Evolutionary conservation across 2,113 vertebrate species (phyloP), one percentile per base, ranked within the genome.

Genomic region (Pseudorhombus dupliciocellatus): DNA sequence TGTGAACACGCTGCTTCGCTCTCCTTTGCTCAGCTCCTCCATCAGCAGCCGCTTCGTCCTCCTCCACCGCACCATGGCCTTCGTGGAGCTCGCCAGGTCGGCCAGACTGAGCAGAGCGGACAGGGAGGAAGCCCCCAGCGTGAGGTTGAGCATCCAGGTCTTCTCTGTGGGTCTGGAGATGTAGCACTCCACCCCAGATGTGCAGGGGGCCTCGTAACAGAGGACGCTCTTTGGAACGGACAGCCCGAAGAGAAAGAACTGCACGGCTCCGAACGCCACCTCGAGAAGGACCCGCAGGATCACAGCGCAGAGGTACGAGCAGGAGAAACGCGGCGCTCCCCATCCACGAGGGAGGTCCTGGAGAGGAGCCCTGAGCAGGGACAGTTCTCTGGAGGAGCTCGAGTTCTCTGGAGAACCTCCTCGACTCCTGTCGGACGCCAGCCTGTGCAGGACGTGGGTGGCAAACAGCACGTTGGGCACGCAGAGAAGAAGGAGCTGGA

Each of bases 181-280:
- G 63, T 77, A 89, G 77, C 88, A 89, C 4, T 87, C 73, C 0
- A 87, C 84, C 2, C 88, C 88, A 0, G 79, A 86, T 0, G 71
- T 79, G 79, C 88, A 89, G 21, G 84, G 88, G 4, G 81, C 79
- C 44, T 89, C 83, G n/a, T 77, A 73, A 18, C 88, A 89, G n/a
- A 80, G 75, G 74, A 84, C 80, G 5, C 77, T 79, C 62, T 62
- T 77, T 0, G 88, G 84, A 4, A 89, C 0, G 0, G 69, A 75
- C 31, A 67, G n/a, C 24, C 88, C 84, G 2, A 87, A 86, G 37
- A 87, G 81, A 2, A 67, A 48, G n/a, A 77, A 72, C 77, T 89
- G 88, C 0, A 71, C 60, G 0, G 74, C 66, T 0, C 64, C 42
- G 4, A 87, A 86, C 24, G 44, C 66, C 7, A 28, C 28, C 6